Evolutionary conservation across 2,113 vertebrate genomes (phyloP).

Genomic region (Manacus vitellinus): DNA sequence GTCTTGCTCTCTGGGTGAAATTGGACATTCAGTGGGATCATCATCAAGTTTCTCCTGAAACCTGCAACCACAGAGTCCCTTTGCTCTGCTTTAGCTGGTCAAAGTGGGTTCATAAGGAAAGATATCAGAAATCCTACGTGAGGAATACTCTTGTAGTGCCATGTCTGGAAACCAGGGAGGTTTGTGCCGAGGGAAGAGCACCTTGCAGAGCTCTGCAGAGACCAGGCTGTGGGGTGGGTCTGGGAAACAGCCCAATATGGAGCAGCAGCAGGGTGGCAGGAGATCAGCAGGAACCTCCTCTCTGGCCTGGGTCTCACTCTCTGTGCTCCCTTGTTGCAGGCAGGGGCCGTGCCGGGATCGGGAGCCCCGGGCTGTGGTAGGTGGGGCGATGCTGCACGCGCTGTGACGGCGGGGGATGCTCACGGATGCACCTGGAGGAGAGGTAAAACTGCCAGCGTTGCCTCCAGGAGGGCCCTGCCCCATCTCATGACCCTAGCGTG

Average conservation of each 20-base stretch:
- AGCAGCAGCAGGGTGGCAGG: neutral
- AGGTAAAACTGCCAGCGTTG: constrained; percentile 13
- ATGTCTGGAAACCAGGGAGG: neutral
- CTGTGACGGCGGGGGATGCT: neutral
- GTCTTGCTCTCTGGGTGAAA: neutral
- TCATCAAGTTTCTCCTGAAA: neutral
- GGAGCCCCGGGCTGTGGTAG: neutral
- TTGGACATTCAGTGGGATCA: neutral
- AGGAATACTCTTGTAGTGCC: neutral
- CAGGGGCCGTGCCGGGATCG: neutral
- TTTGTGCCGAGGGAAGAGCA: neutral
- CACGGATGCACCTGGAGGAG: neutral
- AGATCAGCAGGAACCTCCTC: neutral
- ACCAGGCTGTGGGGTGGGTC: neutral
- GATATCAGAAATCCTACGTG: neutral
- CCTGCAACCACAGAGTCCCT: neutral
- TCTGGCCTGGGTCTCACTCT: neutral
- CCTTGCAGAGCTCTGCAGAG: neutral
- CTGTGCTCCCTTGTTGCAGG: neutral
- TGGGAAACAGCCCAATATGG: neutral
- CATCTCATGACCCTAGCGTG: rapidly evolving
- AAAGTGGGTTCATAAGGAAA: neutral
- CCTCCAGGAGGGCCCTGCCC: neutral
- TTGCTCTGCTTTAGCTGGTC: neutral
- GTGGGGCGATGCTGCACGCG: rapidly evolving